Base-by-base conservation (phyloP, 2,797 vertebrate species). In the Neomorphus geoffroyi region DNA sequence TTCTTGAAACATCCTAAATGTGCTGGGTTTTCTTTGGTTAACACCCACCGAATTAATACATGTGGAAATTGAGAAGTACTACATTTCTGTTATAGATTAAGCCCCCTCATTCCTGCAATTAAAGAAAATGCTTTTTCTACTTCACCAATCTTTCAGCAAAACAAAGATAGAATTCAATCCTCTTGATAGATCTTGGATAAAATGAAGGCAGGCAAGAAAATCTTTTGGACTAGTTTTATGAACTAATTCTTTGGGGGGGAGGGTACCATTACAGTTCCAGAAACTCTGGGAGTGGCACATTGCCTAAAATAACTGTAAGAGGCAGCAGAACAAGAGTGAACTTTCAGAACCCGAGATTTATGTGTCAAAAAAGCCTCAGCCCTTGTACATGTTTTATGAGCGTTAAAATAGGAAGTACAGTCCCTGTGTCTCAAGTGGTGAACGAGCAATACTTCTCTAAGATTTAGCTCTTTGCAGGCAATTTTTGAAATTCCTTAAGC, bases 371-470 rank as follows among this genome's bases (percentile, higher is more conserved):
- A 89, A 86, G 35, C 94, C 78, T 81, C 54, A 64, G 86, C 61
- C 32, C 72, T 94, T 53, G 87, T 96, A 90, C 81, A 78, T 96
- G 84, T 91, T 98, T 97, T 96, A 95, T 92, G 94, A 96, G 77
- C 7, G 35, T 73, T 92, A 91, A 97, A 96, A 96, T 83, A 92
- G 91, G 96, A 97, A 95, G 54, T 64, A 79, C 32, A 84, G 86
- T 86, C 89, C 85, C 73, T 75, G 5, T 51, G 87, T 93, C 87
- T 96, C 84, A 39, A 81, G 81, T 67, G 72, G 87, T 72, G 79
- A 94, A 75, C 0, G 2, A 90, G 65, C 70, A 82, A 33, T 94
- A 70, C 43, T 92, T 97, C 91, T 96, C 3, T 21, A 94, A 95
- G 95, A 96, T 96, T 96, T 96, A 96, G 82, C 32, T 92, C 78